Conservation (phyloP, 1,140 invertebrate genomes). For the Hyles vespertilio region DNA sequence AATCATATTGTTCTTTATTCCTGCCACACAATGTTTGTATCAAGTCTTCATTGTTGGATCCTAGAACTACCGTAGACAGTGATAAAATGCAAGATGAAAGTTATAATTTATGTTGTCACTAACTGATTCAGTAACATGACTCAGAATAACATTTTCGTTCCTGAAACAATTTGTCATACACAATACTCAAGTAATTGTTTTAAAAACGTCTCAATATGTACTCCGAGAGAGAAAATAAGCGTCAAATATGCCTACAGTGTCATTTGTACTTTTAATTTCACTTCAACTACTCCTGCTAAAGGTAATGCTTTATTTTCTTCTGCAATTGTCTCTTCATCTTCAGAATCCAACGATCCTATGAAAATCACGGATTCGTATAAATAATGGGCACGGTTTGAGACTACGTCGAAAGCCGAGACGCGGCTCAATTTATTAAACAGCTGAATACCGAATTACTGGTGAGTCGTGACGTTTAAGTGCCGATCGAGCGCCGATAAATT, state of each 20-base stretch:
- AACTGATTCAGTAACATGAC: no score
- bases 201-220: not conserved
- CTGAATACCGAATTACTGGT: slow-evolving; percentile 60
- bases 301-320: not conserved
- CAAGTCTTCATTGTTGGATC: no score
- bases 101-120: no score
- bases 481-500: slow-evolving; percentile 36
- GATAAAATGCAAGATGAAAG: no score
- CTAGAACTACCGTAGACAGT: no score
- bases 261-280: not conserved
- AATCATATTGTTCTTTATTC: no score
- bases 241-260: not conserved
- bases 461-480: slow-evolving; percentile 54
- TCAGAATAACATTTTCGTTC: no score
- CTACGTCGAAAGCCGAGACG: slow-evolving; percentile 22
- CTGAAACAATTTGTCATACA: no score
- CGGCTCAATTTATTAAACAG: slow-evolving; percentile 61
- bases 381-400: slow-evolving; percentile 31
- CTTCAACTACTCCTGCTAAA: not conserved
- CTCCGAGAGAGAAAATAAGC: not conserved
- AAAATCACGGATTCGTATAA: not conserved
- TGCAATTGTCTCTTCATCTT: not conserved
- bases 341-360: not conserved
- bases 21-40: no score
- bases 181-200: no score